A percentile compares a stretch with the other conserved stretches of the same genome.
These are phyloP conservation scores for Lanius collurio DNA, from an alignment of 2,113 vertebrate species.

Conservation along the genomic window DNA sequence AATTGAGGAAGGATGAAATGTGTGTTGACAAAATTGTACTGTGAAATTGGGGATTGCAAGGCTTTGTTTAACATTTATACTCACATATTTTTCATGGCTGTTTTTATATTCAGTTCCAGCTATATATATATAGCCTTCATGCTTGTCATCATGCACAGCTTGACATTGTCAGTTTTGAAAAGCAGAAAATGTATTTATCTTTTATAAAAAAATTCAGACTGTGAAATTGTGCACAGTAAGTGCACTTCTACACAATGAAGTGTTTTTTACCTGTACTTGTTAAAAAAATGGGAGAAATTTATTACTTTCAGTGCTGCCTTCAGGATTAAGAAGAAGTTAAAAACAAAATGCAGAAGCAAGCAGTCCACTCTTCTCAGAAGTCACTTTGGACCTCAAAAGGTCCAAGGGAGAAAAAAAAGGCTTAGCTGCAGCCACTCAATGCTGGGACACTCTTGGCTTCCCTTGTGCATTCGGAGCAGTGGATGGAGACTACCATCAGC, in stretches of 20 bases:
- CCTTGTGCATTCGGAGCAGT: rapidly evolving
- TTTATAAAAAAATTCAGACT: neutral
- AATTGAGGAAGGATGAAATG: neutral
- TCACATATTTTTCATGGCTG: neutral
- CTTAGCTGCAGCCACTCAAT: neutral
- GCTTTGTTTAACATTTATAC: neutral
- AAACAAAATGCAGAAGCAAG: neutral
- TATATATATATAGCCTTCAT: neutral
- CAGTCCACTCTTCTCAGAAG: neutral
- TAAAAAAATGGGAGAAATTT: neutral
- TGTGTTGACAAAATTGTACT: neutral
- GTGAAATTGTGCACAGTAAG: neutral
- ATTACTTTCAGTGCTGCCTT: neutral
- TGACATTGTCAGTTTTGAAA: neutral
- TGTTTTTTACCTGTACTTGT: neutral
- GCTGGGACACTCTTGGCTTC: neutral
- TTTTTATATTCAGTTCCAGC: neutral
- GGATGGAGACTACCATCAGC: neutral
- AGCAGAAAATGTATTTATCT: neutral
- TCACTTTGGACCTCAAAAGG: neutral
- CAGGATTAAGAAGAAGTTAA: neutral
- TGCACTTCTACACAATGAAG: neutral
- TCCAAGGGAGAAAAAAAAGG: neutral
- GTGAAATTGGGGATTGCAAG: neutral
- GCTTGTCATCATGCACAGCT: neutral